These are phyloP conservation scores for Ciconia nigra DNA, from an alignment of 2,797 vertebrate genomes.

Conservation along the genomic window DNA sequence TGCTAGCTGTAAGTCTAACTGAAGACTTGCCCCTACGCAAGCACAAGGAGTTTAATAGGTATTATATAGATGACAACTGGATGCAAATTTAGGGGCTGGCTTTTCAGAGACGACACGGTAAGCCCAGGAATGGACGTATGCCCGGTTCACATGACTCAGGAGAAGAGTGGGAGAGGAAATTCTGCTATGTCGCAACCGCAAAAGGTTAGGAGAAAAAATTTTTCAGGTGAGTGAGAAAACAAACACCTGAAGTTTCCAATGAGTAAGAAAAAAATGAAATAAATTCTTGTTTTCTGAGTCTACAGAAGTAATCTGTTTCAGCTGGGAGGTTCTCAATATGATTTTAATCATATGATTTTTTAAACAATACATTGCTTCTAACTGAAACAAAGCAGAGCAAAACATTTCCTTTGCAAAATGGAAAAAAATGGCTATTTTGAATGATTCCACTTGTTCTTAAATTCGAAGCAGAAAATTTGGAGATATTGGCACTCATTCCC, in stretches of 20 bases:
- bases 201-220: not conserved
- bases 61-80: not conserved
- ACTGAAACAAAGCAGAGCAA: not conserved
- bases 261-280: not conserved
- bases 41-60: not conserved
- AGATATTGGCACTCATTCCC: not conserved
- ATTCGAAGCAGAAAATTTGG: not conserved
- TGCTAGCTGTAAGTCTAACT: not conserved
- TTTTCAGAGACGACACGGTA: not conserved
- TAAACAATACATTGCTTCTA: not conserved
- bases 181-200: not conserved
- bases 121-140: not conserved
- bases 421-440: not conserved
- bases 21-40: not conserved
- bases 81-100: not conserved
- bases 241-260: slow-evolving; percentile 11
- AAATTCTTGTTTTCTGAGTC: not conserved
- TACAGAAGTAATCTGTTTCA: not conserved
- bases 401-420: not conserved
- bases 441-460: not conserved
- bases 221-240: slow-evolving; percentile 18
- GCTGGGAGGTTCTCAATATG: not conserved
- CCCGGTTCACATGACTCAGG: not conserved
- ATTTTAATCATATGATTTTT: not conserved
- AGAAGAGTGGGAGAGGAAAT: not conserved